Evolutionary conservation across 1,140 invertebrate species (phyloP), one percentile per base, ranked within the genome.

Genomic region (Drosophila pruinosa): DNA sequence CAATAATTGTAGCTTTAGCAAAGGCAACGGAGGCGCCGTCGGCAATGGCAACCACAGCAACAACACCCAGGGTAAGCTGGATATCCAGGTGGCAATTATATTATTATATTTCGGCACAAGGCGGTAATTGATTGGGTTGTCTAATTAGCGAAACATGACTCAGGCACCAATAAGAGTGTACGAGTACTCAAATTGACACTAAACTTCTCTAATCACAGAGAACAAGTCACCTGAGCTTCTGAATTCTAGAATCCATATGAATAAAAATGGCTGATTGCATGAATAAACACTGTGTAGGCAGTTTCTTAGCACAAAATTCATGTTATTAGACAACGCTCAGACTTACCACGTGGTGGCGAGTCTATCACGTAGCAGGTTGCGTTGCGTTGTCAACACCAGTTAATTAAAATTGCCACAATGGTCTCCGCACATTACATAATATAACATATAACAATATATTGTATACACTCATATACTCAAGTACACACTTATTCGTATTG

Each of bases 1-100:
- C 77, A 91, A 91, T 61, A 91, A 91, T 61, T 91, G 89, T 83
- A 89, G 77, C 58, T 81, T 89, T 21, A 81, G 77, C n/a, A 91
- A 89, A 53, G 53, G 73, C 57, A 89, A 72, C 17, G 83, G 73
- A 22, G 72, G 68, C 17, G 64, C 47, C 64, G 36, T 45, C 56
- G 69, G 61, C 22, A 69, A 61, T 47, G 59, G 78, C 14, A 83
- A 61, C 70, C 75, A 89, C 57, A 76, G 45, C 67, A 88, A 89
- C 59, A 78, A 50, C 64, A 89, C 83, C 7, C 82, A 83, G 76
- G 83, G 83, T 89, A 79, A 75, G 52, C 26, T 47, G 34, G 19
- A 15, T 12, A n/a, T 68, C 24, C 63, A 77, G 61, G 58, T 72
- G 58, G 57, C 34, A 70, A 50, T 78, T 71, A 69, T 68, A 68